phyloP scores from a whole-genome alignment of 1,140 invertebrate genomes.

The Ceratitis capitata region DNA sequence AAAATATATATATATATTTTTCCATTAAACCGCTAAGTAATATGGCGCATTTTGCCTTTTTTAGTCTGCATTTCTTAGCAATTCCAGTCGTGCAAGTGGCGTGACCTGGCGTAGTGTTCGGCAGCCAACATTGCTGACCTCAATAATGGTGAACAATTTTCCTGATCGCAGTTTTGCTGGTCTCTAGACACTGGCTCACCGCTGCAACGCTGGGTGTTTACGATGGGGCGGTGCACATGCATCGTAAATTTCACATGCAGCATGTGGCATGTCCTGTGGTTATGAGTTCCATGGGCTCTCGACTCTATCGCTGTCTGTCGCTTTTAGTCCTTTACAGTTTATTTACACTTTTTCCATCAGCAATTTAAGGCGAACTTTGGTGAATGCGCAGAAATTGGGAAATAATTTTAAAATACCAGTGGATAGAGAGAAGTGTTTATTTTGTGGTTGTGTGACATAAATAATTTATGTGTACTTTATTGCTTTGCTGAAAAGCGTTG shows the following conservation, averaged over 20 bases:
- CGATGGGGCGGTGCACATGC: background rate
- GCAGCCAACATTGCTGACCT: constrained; percentile 17
- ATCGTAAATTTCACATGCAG: background rate
- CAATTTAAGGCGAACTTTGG: background rate
- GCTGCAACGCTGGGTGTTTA: background rate
- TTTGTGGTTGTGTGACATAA: background rate
- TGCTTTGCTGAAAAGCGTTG: background rate
- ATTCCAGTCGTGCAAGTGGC: background rate
- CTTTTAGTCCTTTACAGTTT: too few relatives aligned
- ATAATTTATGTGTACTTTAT: background rate
- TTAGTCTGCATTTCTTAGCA: background rate
- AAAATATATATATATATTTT: background rate
- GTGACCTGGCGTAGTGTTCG: background rate
- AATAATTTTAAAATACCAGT: background rate
- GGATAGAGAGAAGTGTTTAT: background rate
- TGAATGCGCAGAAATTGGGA: background rate
- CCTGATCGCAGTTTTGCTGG: background rate
- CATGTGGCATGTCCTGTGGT: constrained; percentile 25
- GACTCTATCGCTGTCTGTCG: background rate
- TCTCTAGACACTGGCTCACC: background rate
- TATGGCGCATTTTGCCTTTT: background rate
- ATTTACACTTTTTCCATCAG: background rate
- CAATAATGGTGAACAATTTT: background rate
- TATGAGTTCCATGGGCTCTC: background rate
- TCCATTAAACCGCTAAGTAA: background rate